These are phyloP conservation scores for Ridgeia piscesae DNA, from an alignment of 1,140 invertebrate species.

Conservation along the genomic window DNA sequence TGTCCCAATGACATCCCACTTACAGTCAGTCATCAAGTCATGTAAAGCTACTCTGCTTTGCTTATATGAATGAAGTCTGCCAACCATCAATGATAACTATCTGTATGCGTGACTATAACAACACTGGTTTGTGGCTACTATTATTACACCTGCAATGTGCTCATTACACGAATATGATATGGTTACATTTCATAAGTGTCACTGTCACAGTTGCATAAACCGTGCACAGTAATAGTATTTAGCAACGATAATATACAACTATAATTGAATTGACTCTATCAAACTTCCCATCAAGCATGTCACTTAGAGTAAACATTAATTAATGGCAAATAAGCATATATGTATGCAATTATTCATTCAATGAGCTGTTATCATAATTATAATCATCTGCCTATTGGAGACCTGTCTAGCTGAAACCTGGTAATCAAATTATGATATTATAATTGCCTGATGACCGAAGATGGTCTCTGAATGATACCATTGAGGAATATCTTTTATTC, in stretches of 20 bases:
- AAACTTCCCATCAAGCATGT: neutral
- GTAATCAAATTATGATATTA: neutral
- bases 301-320: neutral
- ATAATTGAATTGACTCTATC: neutral
- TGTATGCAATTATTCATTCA: neutral
- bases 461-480: neutral
- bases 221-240: neutral
- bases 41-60: too few species aligned
- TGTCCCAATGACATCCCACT: too few species aligned
- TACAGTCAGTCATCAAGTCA: too few species aligned
- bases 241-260: neutral
- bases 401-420: neutral
- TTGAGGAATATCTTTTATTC: neutral
- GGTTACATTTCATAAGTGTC: neutral
- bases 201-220: neutral
- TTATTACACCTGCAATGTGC: too few species aligned
- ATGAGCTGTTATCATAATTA: neutral
- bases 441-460: neutral
- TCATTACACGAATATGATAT: neutral
- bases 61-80: too few species aligned
- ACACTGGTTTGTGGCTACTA: too few species aligned
- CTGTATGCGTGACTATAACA: too few species aligned
- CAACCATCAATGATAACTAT: too few species aligned
- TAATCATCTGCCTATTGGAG: neutral
- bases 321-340: neutral